Evolutionary conservation across 2,113 vertebrate genomes (phyloP).

Genomic region (Sander vitreus): DNA sequence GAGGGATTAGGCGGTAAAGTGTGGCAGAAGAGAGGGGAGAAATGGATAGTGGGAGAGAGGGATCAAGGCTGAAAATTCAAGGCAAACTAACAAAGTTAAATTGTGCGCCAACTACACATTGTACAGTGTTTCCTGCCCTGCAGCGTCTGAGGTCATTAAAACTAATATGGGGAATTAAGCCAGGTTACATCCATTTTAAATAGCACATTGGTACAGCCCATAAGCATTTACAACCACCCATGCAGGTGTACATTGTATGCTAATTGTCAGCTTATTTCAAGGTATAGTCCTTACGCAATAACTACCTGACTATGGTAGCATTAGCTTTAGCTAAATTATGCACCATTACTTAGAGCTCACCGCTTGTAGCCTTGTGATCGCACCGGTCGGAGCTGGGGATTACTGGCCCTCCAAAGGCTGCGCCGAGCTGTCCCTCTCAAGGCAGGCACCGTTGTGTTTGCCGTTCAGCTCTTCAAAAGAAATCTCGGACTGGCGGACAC

Average conservation of each 20-base stretch:
- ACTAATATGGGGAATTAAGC: constrained; percentile 7
- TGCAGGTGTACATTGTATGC: not conserved
- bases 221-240: not conserved
- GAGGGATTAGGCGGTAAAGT: constrained; percentile 10
- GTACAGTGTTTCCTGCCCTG: not conserved
- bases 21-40: not conserved
- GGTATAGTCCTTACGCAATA: too few relatives aligned
- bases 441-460: too few relatives aligned
- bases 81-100: constrained; percentile 2
- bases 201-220: not conserved
- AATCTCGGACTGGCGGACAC: too few relatives aligned
- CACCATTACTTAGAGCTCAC: too few relatives aligned
- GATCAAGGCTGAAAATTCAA: not conserved
- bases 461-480: too few relatives aligned
- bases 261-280: not conserved
- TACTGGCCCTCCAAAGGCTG: too few relatives aligned
- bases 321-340: too few relatives aligned
- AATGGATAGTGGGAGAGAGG: not conserved
- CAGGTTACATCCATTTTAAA: constrained; percentile 4
- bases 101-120: not conserved
- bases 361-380: too few relatives aligned
- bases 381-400: too few relatives aligned
- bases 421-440: too few relatives aligned
- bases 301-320: too few relatives aligned
- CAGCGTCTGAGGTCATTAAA: constrained; percentile 1